These are phyloP conservation scores for Cheiracanthium punctorium DNA, from an alignment of 2,888 invertebrate species.

Conservation along the genomic window DNA sequence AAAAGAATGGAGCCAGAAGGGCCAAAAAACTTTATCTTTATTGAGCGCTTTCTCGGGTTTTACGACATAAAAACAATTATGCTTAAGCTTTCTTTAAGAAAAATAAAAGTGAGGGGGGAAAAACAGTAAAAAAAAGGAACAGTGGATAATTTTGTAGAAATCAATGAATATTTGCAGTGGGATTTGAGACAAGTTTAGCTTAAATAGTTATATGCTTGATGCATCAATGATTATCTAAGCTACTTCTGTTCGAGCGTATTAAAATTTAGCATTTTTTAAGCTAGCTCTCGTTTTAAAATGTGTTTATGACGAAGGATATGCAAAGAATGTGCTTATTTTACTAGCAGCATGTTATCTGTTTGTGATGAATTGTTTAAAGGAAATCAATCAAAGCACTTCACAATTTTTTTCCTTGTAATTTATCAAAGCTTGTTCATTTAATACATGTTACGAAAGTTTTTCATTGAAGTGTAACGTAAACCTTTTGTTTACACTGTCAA, in stretches of 20 bases:
- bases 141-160: not conserved
- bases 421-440: too few relatives aligned
- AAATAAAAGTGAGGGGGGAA: not conserved
- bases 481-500: too few relatives aligned
- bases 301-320: too few relatives aligned
- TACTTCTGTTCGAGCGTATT: not conserved
- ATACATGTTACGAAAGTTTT: too few relatives aligned
- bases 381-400: not conserved
- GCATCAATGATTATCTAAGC: not conserved
- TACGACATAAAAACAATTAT: not conserved
- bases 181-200: constrained; percentile 8
- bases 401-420: too few relatives aligned
- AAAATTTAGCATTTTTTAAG: not conserved
- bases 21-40: not conserved
- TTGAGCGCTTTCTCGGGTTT: constrained; percentile 2
- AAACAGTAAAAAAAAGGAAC: not conserved
- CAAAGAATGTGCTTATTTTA: not conserved
- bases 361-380: not conserved
- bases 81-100: not conserved
- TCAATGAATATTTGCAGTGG: not conserved
- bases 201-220: not conserved
- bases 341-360: not conserved
- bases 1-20: not conserved
- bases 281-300: too few relatives aligned
- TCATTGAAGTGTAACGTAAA: too few relatives aligned